phyloP scores from a whole-genome alignment of 2,113 vertebrate genomes.

The Hemichromis elongatus region DNA sequence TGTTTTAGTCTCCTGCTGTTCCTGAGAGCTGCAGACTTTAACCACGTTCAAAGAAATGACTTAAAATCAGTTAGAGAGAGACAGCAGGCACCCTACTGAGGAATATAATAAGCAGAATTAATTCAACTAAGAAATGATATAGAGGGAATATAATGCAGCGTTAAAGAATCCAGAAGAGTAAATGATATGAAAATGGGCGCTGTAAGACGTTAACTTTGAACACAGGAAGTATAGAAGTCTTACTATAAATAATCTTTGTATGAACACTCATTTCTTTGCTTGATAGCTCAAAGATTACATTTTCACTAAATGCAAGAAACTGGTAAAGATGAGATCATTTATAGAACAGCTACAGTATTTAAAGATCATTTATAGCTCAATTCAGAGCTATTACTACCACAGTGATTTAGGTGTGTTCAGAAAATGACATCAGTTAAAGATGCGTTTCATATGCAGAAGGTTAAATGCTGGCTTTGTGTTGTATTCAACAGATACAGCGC shows the following conservation, averaged over 20 bases:
- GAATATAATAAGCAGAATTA: slow-evolving; percentile 5
- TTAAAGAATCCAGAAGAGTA: neutral
- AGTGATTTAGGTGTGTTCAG: neutral
- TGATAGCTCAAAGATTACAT: neutral
- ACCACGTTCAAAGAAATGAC: neutral
- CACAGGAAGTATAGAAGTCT: neutral
- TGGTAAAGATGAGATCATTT: neutral
- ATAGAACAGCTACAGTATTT: neutral
- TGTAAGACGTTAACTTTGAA: neutral
- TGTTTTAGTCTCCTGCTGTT: neutral
- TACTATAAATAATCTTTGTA: neutral
- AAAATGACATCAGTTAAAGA: neutral
- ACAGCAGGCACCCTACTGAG: neutral
- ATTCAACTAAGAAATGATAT: slow-evolving; percentile 12
- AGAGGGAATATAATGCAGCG: neutral
- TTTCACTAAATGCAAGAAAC: neutral
- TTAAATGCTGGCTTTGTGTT: neutral
- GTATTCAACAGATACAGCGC: neutral
- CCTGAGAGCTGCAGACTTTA: neutral
- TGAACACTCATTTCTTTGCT: neutral
- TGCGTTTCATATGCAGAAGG: neutral
- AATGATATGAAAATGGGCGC: neutral
- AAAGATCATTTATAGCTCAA: neutral
- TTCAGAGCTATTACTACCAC: neutral
- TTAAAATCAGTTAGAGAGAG: slow-evolving; percentile 12